Evolutionary conservation across 2,113 vertebrate species (phyloP).

Genomic region (Pyxicephalus adspersus): DNA sequence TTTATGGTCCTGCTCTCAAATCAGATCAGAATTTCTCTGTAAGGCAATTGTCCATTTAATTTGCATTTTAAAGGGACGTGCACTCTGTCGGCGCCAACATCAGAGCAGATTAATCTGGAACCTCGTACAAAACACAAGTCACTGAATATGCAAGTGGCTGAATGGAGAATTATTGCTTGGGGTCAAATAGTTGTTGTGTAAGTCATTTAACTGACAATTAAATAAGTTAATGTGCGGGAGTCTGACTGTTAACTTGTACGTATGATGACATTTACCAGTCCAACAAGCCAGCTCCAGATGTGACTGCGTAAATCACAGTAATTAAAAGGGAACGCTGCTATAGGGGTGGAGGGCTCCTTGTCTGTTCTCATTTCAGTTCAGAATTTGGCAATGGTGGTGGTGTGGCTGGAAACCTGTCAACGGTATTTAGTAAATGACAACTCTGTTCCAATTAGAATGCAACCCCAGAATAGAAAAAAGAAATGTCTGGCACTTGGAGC

Average conservation of each 20-base stretch:
- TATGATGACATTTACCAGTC: constrained; percentile 55
- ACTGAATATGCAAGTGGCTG: constrained; percentile 12
- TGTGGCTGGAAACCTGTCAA: too few relatives aligned
- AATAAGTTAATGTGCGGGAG: constrained; percentile 49
- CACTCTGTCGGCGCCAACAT: background rate
- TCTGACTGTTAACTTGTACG: constrained; percentile 56
- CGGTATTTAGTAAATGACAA: too few relatives aligned
- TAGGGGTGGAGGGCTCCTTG: background rate
- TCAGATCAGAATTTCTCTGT: too few relatives aligned
- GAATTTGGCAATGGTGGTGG: background rate
- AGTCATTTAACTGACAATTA: constrained; percentile 53
- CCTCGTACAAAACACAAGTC: background rate
- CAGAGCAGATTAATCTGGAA: constrained; percentile 14
- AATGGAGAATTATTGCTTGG: constrained; percentile 22
- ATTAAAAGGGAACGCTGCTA: background rate
- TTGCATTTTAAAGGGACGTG: too few relatives aligned
- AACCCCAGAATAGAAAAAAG: too few relatives aligned
- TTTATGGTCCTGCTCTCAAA: too few relatives aligned
- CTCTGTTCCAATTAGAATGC: too few relatives aligned
- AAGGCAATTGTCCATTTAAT: too few relatives aligned
- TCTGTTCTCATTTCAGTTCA: background rate
- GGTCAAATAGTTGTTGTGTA: constrained; percentile 42
- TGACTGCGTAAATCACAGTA: constrained; percentile 34
- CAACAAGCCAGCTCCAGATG: constrained; percentile 50
- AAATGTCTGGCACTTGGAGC: too few relatives aligned